phyloP scores from a whole-genome alignment of 2,113 vertebrate species.

The Cervus canadensis region DNA sequence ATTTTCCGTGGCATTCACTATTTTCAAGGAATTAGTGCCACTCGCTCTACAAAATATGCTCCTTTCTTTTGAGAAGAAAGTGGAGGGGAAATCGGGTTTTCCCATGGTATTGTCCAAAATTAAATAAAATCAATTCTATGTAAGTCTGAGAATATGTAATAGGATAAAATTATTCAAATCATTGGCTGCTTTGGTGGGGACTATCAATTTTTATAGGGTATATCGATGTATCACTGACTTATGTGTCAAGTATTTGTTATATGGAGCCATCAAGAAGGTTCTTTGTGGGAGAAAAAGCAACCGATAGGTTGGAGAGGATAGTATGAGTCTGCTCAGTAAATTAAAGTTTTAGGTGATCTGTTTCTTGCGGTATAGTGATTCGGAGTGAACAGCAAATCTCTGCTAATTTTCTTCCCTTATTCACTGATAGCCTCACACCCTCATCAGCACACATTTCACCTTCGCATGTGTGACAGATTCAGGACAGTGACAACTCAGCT shows the following conservation, averaged over 20 bases:
- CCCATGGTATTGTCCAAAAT: neutral
- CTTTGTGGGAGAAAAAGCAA: neutral
- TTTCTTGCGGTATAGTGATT: neutral
- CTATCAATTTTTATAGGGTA: neutral
- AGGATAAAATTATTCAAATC: constrained; percentile 3
- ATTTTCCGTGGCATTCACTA: neutral
- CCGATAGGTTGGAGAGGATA: neutral
- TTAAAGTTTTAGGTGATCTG: neutral
- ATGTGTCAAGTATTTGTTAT: neutral
- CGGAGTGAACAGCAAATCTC: neutral
- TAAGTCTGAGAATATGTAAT: neutral
- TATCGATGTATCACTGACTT: neutral
- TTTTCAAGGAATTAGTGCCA: neutral
- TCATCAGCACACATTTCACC: neutral
- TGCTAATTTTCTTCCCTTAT: neutral
- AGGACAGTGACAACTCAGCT: neutral
- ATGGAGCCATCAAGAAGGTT: neutral
- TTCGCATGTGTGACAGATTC: neutral
- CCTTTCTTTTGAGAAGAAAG: neutral
- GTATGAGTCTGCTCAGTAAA: neutral
- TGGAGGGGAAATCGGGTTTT: neutral
- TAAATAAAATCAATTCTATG: neutral
- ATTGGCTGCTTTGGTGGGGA: neutral
- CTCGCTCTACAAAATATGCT: neutral
- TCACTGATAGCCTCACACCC: neutral